A percentile compares a stretch with the other conserved stretches of the same genome.
phyloP scores from a whole-genome alignment of 2,797 vertebrate genomes.

The Luscinia megarhynchos region DNA sequence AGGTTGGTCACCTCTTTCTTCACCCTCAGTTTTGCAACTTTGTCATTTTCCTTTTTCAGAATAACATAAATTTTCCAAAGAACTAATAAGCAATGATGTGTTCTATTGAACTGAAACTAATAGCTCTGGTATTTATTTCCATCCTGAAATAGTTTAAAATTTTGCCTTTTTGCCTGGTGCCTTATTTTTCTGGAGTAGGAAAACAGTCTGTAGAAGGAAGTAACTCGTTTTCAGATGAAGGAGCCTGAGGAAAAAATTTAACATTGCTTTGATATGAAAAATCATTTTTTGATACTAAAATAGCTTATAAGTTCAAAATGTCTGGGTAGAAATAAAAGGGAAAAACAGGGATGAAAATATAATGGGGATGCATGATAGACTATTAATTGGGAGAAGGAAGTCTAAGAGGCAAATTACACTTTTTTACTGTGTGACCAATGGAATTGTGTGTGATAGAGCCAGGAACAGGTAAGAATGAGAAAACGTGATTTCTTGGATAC shows the following conservation, averaged over 20 bases:
- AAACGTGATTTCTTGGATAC: background rate
- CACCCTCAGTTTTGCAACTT: constrained; percentile 22
- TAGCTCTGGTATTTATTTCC: constrained; percentile 73
- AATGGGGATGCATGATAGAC: background rate
- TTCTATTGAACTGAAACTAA: constrained; percentile 69
- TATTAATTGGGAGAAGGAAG: background rate
- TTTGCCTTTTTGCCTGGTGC: constrained; percentile 59
- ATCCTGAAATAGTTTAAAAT: constrained; percentile 66
- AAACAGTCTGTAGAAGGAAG: background rate
- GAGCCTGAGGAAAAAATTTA: background rate
- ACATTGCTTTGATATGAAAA: background rate
- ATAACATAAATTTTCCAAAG: constrained; percentile 66
- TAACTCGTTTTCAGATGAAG: background rate
- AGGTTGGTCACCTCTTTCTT: constrained; percentile 81
- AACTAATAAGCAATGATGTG: constrained; percentile 60
- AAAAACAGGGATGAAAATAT: background rate
- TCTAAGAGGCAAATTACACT: background rate
- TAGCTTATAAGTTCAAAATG: background rate
- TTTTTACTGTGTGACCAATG: background rate
- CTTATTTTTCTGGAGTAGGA: background rate
- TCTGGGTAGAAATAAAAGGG: background rate
- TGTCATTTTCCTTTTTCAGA: constrained; percentile 48
- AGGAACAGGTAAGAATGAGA: background rate
- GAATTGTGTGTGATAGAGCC: background rate
- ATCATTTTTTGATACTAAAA: background rate